These are phyloP conservation scores for Hydrozoanthus tunicans DNA, from an alignment of 64 coral and sea anemone species.

Conservation along the genomic window DNA sequence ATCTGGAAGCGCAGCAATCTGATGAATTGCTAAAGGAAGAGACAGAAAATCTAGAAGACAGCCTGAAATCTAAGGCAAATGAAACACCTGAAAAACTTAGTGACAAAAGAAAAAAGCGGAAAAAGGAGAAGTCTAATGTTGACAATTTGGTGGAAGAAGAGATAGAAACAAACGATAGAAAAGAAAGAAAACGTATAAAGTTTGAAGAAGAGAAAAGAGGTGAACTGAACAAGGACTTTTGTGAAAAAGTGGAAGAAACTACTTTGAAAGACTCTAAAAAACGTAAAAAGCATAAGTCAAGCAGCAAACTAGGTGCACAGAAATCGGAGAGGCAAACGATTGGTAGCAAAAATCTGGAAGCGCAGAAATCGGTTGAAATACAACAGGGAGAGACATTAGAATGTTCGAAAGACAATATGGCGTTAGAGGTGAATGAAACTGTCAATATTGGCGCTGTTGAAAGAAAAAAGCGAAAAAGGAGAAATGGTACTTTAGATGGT, in stretches of 20 bases:
- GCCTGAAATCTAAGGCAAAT: not conserved
- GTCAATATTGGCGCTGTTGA: not conserved
- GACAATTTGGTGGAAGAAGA: not conserved
- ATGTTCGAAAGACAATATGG: not conserved
- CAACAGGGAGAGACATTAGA: not conserved
- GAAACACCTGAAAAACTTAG: not conserved
- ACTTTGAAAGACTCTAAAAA: not conserved
- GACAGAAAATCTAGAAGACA: not conserved
- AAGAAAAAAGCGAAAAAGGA: not conserved
- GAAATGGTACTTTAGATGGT: not conserved
- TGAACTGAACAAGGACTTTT: not conserved
- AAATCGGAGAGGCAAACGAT: not conserved
- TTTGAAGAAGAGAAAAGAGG: not conserved
- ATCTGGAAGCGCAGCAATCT: not conserved
- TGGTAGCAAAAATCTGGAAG: not conserved
- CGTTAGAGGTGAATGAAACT: not conserved
- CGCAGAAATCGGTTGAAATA: not conserved
- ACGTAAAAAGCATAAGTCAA: not conserved
- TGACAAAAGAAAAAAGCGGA: not conserved
- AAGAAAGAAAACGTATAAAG: not conserved
- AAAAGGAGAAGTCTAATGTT: not conserved
- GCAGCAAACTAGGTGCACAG: not conserved
- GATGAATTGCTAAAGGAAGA: not conserved
- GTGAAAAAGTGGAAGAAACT: not conserved
- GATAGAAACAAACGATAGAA: no score